These are phyloP conservation scores for Puntigrus tetrazona DNA, from an alignment of 2,113 vertebrate genomes.

Conservation along the genomic window DNA sequence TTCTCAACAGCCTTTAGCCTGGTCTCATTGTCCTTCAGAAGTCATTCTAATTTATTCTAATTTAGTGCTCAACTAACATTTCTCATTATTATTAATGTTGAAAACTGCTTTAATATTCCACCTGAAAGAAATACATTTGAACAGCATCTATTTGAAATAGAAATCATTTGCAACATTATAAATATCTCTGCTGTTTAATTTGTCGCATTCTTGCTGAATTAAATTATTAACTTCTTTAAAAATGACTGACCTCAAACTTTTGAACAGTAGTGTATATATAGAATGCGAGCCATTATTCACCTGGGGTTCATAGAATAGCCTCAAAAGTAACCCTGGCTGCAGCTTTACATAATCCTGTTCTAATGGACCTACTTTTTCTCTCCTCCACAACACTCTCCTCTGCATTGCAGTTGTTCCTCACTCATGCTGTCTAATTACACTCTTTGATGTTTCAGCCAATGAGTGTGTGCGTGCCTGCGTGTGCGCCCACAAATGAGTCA, in stretches of 20 bases:
- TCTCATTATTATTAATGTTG: background rate
- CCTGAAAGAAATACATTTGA: background rate
- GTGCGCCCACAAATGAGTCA: conserved; percentile 37
- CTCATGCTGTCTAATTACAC: conserved; percentile 43
- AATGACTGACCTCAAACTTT: background rate
- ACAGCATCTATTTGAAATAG: background rate
- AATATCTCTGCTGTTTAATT: background rate
- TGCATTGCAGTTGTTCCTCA: conserved; percentile 52
- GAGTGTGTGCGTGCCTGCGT: background rate
- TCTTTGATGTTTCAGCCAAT: conserved; percentile 36
- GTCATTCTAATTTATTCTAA: background rate
- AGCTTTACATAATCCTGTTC: conserved; percentile 31
- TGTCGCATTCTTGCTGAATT: background rate
- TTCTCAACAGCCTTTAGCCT: background rate
- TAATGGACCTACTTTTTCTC: conserved; percentile 10
- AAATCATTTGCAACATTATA: background rate
- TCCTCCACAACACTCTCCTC: conserved; percentile 11
- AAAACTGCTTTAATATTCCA: background rate
- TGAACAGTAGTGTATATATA: background rate
- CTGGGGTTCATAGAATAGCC: background rate
- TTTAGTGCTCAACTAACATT: background rate
- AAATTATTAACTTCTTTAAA: background rate
- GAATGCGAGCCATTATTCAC: background rate
- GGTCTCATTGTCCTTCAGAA: background rate
- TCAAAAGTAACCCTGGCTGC: conserved; percentile 19